Evolutionary conservation across 2,797 vertebrate species (phyloP), one percentile per base, ranked within the genome.

Genomic region (Enteromius afrohamiltoni): DNA sequence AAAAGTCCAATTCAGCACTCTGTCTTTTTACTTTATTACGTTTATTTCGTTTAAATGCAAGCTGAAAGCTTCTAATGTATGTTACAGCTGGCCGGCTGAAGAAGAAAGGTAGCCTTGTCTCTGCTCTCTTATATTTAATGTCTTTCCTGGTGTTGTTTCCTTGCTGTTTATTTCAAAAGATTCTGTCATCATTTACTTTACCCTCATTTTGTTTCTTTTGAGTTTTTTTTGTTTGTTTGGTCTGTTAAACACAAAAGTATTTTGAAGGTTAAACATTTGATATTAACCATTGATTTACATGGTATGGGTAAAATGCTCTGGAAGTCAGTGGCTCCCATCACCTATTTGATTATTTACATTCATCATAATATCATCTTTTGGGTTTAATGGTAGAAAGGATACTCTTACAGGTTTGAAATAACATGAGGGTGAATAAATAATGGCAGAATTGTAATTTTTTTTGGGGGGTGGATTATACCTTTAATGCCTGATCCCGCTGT

Each of bases 81-180:
- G 92, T 95, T 95, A 93, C 93, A 95, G 94, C 93, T 93, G 93
- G 94, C 93, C 93, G 91, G 79, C 90, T 89, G 88, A 95, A 94
- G 91, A 88, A 89, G 85, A 95, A 94, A 95, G 94, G 94, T 95
- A 95, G 91, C 92, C 90, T 49, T 90, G 77, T 91, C 91, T 93
- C 90, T 91, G 29, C 60, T 71, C 69, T 60, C 19, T 65, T 29
- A 29, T 29, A 29, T 29, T 29, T 29, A 29, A 23, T 64, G 40
- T 76, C 16, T 84, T 31, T 82, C 55, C 79, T 47, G 42, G 31
- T 84, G 65, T 83, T 58, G 82, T 77, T 65, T 42, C 34, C 65
- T 74, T 53, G 45, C 26, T 49, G n/a, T 17, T 75, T 42, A 45
- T 51, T 68, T 67, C n/a, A 68, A 40, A 11, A 3, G 34, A 40